phyloP scores from a whole-genome alignment of 2,113 vertebrate genomes.

The Poeciliopsis occidentalis region DNA sequence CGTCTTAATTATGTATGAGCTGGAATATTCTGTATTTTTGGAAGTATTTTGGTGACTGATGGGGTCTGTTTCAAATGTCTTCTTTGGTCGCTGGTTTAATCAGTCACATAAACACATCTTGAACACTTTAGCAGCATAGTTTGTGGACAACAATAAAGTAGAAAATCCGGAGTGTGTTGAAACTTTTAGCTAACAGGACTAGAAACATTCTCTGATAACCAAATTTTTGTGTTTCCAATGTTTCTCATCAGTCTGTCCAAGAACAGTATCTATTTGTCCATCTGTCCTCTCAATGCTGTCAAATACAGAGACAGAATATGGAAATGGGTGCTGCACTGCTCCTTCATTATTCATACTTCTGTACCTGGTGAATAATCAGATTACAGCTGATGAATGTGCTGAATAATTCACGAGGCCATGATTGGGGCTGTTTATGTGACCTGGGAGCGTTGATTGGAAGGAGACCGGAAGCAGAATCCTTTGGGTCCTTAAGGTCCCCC shows the following conservation, averaged over 20 bases:
- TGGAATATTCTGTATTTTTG: neutral
- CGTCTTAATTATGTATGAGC: neutral
- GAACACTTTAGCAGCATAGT: neutral
- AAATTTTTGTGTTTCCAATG: neutral
- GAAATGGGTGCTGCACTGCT: conserved; percentile 54
- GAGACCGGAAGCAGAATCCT: conserved; percentile 39
- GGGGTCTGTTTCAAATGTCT: neutral
- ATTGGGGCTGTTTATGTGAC: conserved; percentile 58
- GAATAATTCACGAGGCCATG: conserved; percentile 79
- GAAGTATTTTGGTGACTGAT: neutral
- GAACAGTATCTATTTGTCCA: conserved; percentile 32
- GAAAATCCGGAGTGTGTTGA: too few relatives aligned
- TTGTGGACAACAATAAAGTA: neutral
- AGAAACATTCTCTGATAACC: neutral
- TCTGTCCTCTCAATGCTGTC: conserved; percentile 26
- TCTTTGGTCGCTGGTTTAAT: too few relatives aligned
- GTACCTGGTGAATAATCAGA: conserved; percentile 77
- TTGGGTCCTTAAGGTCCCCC: neutral
- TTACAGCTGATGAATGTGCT: conserved; percentile 77
- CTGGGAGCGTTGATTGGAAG: conserved; percentile 7
- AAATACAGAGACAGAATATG: conserved; percentile 54
- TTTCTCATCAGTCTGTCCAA: conserved; percentile 3
- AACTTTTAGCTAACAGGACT: neutral
- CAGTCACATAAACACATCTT: neutral
- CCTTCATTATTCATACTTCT: conserved; percentile 80